Percentiles rank a stretch among this genome's conserved stretches.
phyloP scores from a whole-genome alignment of 2,113 vertebrate genomes.

The Ceuthmochares aereus region DNA sequence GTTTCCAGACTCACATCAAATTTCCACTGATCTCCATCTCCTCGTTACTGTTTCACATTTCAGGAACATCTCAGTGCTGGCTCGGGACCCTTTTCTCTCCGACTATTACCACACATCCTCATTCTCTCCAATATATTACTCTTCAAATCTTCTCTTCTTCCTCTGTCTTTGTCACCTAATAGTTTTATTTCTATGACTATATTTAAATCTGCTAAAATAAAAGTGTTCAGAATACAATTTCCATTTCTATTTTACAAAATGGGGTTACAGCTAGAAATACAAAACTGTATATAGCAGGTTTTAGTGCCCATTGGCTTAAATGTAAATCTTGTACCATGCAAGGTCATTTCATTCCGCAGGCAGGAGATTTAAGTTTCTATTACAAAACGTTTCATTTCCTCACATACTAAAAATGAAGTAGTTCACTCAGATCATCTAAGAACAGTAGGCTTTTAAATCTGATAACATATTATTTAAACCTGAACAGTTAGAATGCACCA shows the following conservation, averaged over 20 bases:
- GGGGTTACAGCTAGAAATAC: slow-evolving; percentile 19
- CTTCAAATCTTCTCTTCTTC: background rate
- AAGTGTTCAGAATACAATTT: background rate
- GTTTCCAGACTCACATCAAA: background rate
- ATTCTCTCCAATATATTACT: background rate
- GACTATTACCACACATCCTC: background rate
- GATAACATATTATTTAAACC: slow-evolving; percentile 50
- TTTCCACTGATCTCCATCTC: background rate
- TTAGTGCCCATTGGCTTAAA: slow-evolving; percentile 50
- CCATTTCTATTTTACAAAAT: slow-evolving; percentile 19
- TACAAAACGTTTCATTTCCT: slow-evolving; percentile 50
- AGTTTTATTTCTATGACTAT: background rate
- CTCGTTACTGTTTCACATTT: background rate
- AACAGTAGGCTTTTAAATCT: slow-evolving; percentile 39
- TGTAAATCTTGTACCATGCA: slow-evolving; percentile 35
- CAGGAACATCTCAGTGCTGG: background rate
- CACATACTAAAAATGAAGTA: slow-evolving; percentile 44
- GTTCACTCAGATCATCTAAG: slow-evolving; percentile 23
- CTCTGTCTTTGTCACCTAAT: background rate
- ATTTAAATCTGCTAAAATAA: slow-evolving; percentile 13
- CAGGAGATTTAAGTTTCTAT: slow-evolving; percentile 53
- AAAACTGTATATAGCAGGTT: background rate
- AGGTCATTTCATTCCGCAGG: slow-evolving; percentile 51
- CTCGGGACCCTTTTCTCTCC: background rate
- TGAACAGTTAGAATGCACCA: background rate